Conservation (phyloP, 2,797 vertebrate species). For the Coranthus polyacanthus region DNA sequence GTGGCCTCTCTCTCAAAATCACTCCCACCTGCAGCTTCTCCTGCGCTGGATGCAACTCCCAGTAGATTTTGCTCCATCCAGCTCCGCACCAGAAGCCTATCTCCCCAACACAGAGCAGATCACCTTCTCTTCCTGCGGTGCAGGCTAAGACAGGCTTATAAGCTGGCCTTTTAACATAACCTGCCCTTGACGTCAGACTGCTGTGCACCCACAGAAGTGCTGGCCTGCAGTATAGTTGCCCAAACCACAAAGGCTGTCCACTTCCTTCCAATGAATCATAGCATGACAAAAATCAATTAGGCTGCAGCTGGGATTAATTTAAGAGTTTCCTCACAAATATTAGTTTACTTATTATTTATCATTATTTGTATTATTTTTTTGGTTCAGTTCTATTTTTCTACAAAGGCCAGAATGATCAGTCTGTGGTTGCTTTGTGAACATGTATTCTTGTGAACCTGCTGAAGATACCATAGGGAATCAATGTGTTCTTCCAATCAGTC, state of each 20-base stretch:
- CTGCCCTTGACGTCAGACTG: conserved; percentile 48
- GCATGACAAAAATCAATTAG: conserved; percentile 20
- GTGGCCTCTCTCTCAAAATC: not conserved
- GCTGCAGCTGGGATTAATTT: conserved; percentile 26
- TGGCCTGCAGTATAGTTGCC: conserved; percentile 22
- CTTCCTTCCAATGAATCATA: conserved; percentile 39
- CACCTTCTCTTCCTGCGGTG: conserved; percentile 37
- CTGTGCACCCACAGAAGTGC: conserved; percentile 24
- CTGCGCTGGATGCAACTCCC: conserved; percentile 16
- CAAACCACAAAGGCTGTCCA: conserved; percentile 26
- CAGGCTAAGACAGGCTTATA: conserved; percentile 44
- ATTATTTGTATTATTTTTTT: not conserved
- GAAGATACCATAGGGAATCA: conserved; percentile 55
- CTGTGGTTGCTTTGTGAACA: not conserved
- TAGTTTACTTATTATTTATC: not conserved
- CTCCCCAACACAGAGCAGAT: conserved; percentile 39
- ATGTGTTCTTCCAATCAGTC: conserved; percentile 66
- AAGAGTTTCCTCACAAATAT: conserved; percentile 27
- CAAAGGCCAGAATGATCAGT: not conserved
- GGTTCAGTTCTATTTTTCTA: not conserved
- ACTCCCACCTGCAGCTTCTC: conserved; percentile 14
- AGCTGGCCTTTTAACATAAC: conserved; percentile 32
- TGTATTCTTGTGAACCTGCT: conserved; percentile 28
- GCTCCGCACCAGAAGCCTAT: conserved; percentile 29
- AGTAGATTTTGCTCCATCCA: conserved; percentile 22